A percentile compares a stretch with the other conserved stretches of the same genome.
phyloP scores from a whole-genome alignment of 2,113 vertebrate species.

The Podiceps cristatus region DNA sequence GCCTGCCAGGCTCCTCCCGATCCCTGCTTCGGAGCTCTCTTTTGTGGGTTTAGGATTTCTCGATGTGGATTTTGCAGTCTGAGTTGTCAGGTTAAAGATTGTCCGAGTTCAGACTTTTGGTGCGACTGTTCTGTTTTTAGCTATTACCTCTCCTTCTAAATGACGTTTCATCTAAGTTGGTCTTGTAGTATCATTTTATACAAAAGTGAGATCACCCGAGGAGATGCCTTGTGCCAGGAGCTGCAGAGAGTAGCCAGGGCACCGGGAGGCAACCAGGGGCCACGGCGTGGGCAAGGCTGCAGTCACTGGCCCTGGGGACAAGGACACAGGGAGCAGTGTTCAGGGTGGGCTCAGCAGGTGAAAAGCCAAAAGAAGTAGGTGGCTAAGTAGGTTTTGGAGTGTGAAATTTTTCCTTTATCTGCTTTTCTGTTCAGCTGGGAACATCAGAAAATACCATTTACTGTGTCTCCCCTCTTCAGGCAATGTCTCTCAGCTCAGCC shows the following conservation, averaged over 20 bases:
- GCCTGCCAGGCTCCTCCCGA: not conserved
- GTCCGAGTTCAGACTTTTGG: not conserved
- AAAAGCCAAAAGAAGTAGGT: not conserved
- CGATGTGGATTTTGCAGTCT: not conserved
- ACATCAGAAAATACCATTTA: not conserved
- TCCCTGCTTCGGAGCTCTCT: not conserved
- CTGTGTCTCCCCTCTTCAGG: not conserved
- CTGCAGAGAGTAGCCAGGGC: not conserved
- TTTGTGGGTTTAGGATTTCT: not conserved
- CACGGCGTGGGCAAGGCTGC: too few relatives aligned
- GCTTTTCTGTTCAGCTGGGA: not conserved
- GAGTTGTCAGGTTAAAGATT: not conserved
- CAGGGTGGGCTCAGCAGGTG: not conserved
- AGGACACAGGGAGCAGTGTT: not conserved
- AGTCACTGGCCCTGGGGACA: too few relatives aligned
- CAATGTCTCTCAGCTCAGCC: not conserved
- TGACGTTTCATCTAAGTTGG: rapidly evolving
- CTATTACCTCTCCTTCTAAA: not conserved
- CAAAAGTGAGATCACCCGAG: rapidly evolving
- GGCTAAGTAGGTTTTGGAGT: not conserved
- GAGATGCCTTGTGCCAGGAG: not conserved
- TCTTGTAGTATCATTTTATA: not conserved
- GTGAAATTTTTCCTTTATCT: not conserved
- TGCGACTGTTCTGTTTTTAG: not conserved
- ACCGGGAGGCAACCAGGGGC: rapidly evolving